Evolutionary conservation across 2,113 vertebrate genomes (phyloP), one percentile per base, ranked within the genome.

Genomic region (Arenaria interpres): DNA sequence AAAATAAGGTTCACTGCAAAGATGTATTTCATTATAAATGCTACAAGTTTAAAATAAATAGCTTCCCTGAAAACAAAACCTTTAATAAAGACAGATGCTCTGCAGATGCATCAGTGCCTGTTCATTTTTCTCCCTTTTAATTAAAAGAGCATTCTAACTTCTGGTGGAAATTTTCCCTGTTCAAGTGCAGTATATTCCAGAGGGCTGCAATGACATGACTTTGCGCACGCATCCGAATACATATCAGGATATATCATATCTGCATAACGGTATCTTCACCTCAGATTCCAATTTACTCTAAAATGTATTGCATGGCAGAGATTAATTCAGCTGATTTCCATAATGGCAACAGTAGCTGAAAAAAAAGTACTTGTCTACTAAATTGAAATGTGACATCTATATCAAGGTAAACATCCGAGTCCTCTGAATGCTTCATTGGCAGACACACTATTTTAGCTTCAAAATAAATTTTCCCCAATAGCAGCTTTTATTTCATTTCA

Each of bases 401-500:
- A 92, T 80, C 90, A 95, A 96, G 89, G 92, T 62, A 96, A 97
- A 94, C 91, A 92, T 50, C 64, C 0, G 0, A 92, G 84, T 46
- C 74, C 66, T 48, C 83, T 88, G 59, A 93, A 94, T 85, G 62
- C 84, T 89, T 93, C 57, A 89, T 74, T 79, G 94, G 89, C 71
- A 91, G 81, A n/a, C 7, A 1, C n/a, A 41, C 50, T 69, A 54
- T 67, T 88, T 87, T 91, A 91, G 67, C 84, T 80, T 59, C 71
- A 75, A 91, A 97, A 95, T 95, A 92, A 73, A 76, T 96, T 93
- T 91, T 76, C 63, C 66, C 96, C 94, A 91, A 85, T 63, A 95
- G 91, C 73, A 79, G 84, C 81, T 96, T 96, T 96, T 95, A 95
- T 94, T 96, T 97, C 14, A 91, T 89, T 95, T 91, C 67, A 51